These are phyloP conservation scores for Myotis brandtii DNA, from an alignment of 2,113 vertebrate species.

Conservation along the genomic window DNA sequence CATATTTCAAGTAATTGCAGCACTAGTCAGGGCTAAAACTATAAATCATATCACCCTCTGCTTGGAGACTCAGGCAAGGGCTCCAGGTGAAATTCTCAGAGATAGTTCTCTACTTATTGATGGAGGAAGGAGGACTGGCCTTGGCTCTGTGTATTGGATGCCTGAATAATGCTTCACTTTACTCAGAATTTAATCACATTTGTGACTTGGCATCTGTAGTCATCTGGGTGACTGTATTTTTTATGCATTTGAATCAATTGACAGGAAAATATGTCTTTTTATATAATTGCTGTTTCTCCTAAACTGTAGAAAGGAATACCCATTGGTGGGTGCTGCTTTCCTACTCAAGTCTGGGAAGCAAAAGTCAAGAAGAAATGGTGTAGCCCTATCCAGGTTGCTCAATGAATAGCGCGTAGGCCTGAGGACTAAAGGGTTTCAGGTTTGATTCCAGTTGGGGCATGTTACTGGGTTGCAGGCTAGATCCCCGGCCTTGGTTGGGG, in stretches of 20 bases:
- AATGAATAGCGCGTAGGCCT: too few species aligned
- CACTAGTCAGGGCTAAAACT: background rate
- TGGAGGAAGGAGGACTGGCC: background rate
- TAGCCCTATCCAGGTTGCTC: too few species aligned
- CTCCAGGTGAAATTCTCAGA: background rate
- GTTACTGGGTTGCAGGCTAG: too few species aligned
- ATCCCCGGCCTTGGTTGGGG: too few species aligned
- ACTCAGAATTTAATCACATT: slow-evolving; percentile 44
- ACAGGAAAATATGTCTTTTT: slow-evolving; percentile 2
- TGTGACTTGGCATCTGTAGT: slow-evolving; percentile 47
- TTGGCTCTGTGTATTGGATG: background rate
- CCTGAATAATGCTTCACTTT: slow-evolving; percentile 31
- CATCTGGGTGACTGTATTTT: slow-evolving; percentile 48
- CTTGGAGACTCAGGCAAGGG: background rate
- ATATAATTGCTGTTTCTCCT: background rate
- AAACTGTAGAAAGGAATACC: background rate
- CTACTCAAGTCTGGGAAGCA: background rate
- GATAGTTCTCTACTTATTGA: background rate
- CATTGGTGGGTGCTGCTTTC: background rate
- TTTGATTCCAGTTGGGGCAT: too few species aligned
- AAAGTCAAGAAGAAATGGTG: background rate
- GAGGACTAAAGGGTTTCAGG: too few species aligned
- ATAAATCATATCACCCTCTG: slow-evolving; percentile 35
- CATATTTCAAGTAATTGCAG: slow-evolving; percentile 46
- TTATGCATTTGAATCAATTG: slow-evolving; percentile 51